These are phyloP conservation scores for Centropyge bicolor DNA, from an alignment of 2,797 vertebrate species.

Conservation along the genomic window DNA sequence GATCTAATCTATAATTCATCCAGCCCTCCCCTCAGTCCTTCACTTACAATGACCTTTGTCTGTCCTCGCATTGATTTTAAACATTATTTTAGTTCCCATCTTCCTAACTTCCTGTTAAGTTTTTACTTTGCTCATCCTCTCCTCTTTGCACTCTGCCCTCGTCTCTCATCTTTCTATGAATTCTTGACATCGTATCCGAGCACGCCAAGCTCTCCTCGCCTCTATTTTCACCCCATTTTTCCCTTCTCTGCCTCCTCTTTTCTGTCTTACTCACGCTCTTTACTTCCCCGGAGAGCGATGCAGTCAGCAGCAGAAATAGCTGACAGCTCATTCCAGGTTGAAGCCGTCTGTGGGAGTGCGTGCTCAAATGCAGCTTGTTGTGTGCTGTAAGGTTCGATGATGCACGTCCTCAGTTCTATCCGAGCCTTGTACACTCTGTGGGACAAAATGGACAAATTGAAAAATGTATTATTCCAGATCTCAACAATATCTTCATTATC, in stretches of 20 bases:
- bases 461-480: not conserved
- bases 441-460: not conserved
- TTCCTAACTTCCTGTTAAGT: not conserved
- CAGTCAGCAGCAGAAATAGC: slow-evolving; percentile 58
- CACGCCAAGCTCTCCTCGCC: not conserved
- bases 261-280: slow-evolving; percentile 31
- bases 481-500: not conserved
- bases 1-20: slow-evolving; percentile 44
- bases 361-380: not conserved
- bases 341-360: slow-evolving; percentile 1
- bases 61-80: slow-evolving; percentile 12
- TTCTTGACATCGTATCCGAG: slow-evolving; percentile 3
- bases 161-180: not conserved
- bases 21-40: slow-evolving; percentile 1
- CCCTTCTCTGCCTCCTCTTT: slow-evolving; percentile 4
- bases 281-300: slow-evolving; percentile 24
- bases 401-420: not conserved
- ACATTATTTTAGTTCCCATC: not conserved
- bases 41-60: not conserved
- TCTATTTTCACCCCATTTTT: slow-evolving; percentile 6
- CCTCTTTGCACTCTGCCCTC: not conserved
- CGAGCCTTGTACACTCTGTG: not conserved
- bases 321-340: slow-evolving; percentile 35
- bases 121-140: not conserved
- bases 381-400: not conserved